Evolutionary conservation across 2,888 invertebrate species (phyloP), one percentile per base, ranked within the genome.

Genomic region (Cartodere bifasciata): DNA sequence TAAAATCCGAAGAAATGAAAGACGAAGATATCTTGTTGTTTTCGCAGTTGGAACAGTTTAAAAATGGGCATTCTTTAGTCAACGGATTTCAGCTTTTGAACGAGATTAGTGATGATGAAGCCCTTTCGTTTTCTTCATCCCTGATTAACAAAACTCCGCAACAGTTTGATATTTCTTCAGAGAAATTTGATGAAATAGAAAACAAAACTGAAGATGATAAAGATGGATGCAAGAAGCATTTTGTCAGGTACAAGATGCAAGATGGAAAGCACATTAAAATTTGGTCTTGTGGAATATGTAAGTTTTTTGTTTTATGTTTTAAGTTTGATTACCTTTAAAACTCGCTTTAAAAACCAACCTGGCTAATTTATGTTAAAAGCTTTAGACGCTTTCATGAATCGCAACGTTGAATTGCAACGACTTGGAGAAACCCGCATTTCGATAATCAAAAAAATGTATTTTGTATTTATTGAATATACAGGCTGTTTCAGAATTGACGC

Each of bases 251-350:
- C 44, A 65, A 76, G 23, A 68, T 77, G 43, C 63, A 72, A 27
- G 71, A 76, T 38, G 79, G 77, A 2, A 69, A 76, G 32, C 72
- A 72, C 4, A 62, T 73, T 17, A 79, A 78, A 50, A 64, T 78
- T 3, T 81, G 77, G 76, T 76, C 79, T 47, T 81, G 81, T 47
- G 75, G 78, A 4, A 74, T 78, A 42, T 81, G 81, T 78, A 52
- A 71, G 74, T 67, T 45, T n/a, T n/a, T n/a, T n/a, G n/a, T n/a
- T n/a, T n/a, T n/a, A n/a, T n/a, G n/a, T n/a, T n/a, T n/a, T n/a
- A n/a, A n/a, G n/a, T n/a, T n/a, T n/a, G n/a, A n/a, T n/a, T n/a
- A n/a, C n/a, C n/a, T n/a, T n/a, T n/a, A n/a, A n/a, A n/a, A n/a
- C n/a, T n/a, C n/a, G n/a, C n/a, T n/a, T n/a, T n/a, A n/a, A n/a